A percentile compares a stretch with the other conserved stretches of the same genome.
Evolutionary conservation across 2,113 vertebrate genomes (phyloP).

Genomic region (Sminthopsis crassicaudata): DNA sequence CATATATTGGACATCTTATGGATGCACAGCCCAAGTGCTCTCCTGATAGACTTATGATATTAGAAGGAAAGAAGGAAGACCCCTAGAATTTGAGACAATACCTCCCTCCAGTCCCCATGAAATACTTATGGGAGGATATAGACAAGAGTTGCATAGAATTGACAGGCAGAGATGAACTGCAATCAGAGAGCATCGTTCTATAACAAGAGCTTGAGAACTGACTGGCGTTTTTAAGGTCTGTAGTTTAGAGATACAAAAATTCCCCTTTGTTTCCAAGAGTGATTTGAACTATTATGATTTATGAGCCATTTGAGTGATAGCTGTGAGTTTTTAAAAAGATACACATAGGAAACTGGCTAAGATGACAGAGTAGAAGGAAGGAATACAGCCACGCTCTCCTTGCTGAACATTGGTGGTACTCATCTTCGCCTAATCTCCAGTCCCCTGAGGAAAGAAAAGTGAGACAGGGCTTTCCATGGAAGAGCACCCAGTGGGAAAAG

Average conservation of each 20-base stretch:
- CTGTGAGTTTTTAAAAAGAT: background rate
- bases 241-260: background rate
- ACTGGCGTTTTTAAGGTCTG: background rate
- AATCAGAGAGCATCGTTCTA: background rate
- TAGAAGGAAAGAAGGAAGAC: background rate
- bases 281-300: background rate
- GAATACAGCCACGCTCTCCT: too few relatives aligned
- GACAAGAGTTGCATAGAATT: background rate
- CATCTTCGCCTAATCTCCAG: too few relatives aligned
- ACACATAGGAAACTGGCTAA: too few relatives aligned
- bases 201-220: background rate
- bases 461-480: too few relatives aligned
- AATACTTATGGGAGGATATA: background rate
- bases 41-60: background rate
- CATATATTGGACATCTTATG: too few relatives aligned
- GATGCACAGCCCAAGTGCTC: background rate
- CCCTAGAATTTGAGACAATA: background rate
- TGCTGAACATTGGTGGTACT: too few relatives aligned
- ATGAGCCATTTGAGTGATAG: background rate
- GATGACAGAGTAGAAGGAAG: too few relatives aligned
- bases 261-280: background rate
- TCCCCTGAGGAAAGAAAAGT: too few relatives aligned
- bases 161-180: background rate
- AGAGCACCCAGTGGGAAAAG: too few relatives aligned
- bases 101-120: background rate